phyloP scores from a whole-genome alignment of 30 jellyfish, hydroid and myxozoan species.

The Thelohanellus kitauei region DNA sequence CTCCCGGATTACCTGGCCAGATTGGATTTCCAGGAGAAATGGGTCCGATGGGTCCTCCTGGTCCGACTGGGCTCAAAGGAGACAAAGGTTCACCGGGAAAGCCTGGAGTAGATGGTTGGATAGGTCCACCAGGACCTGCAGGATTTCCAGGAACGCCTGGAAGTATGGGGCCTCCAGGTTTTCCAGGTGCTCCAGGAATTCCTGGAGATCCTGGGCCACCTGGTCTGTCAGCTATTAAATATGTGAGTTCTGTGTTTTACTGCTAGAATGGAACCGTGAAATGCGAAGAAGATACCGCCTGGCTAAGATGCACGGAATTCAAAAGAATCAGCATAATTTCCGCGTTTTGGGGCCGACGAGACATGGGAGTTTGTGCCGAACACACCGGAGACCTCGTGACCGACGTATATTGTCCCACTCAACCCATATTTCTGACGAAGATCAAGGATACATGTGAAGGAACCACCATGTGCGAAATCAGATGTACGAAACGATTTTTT shows the following conservation, averaged over 20 bases:
- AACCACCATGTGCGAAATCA: slow-evolving; percentile 86
- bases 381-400: slow-evolving; percentile 69
- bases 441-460: slow-evolving; percentile 96
- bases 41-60: slow-evolving; percentile 63
- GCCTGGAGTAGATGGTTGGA: slow-evolving; percentile 81
- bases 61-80: slow-evolving; percentile 65
- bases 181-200: slow-evolving; percentile 87
- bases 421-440: slow-evolving; percentile 66
- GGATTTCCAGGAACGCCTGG: slow-evolving; percentile 99
- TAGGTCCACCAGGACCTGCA: slow-evolving; percentile 84
- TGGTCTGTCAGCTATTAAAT: slow-evolving; percentile 90
- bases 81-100: slow-evolving; percentile 69
- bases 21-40: slow-evolving; percentile 88
- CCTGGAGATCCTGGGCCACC: slow-evolving; percentile 91
- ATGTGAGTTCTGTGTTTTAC: slow-evolving; percentile 22
- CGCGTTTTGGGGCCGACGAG: slow-evolving; percentile 98
- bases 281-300: slow-evolving; percentile 96
- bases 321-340: slow-evolving; percentile 69
- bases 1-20: slow-evolving; percentile 90
- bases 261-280: slow-evolving; percentile 86
- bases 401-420: slow-evolving; percentile 73
- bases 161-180: slow-evolving; percentile 96
- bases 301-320: slow-evolving; percentile 89
- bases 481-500: slow-evolving; percentile 92
- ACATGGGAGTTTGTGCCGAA: slow-evolving; percentile 87